A percentile compares a stretch with the other conserved stretches of the same genome.
Conservation (phyloP, 2,888 invertebrate species). For the Serripes groenlandicus region DNA sequence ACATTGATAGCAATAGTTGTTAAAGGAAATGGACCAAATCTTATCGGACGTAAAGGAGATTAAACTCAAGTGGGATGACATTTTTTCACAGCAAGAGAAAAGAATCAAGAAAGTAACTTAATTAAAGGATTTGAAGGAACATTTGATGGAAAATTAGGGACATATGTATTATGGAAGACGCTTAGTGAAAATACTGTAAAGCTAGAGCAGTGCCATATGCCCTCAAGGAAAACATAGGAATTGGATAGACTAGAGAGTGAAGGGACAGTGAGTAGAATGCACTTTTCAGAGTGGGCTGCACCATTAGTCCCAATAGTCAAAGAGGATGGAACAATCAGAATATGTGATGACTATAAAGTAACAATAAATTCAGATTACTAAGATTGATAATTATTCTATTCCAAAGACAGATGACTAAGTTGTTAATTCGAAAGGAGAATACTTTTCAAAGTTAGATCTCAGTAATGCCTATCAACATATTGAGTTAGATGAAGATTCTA, state of each 20-base stretch:
- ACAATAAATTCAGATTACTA: slow-evolving; percentile 1
- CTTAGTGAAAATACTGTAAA: background rate
- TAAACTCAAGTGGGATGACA: too few relatives aligned
- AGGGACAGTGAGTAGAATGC: slow-evolving; percentile 4
- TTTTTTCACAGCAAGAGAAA: background rate
- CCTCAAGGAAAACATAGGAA: slow-evolving; percentile 1
- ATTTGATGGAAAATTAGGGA: background rate
- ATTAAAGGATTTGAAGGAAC: background rate
- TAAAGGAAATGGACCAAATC: too few relatives aligned
- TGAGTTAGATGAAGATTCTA: slow-evolving; percentile 17
- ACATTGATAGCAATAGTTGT: background rate
- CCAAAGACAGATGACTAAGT: background rate
- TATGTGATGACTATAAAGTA: slow-evolving; percentile 12
- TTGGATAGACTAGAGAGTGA: slow-evolving; percentile 8
- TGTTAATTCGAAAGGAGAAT: slow-evolving; percentile 5
- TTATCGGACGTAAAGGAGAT: too few relatives aligned
- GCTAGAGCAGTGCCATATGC: background rate
- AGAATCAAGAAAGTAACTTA: background rate
- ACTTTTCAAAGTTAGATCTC: slow-evolving; percentile 24
- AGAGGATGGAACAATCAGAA: slow-evolving; percentile 6
- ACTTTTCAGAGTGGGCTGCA: slow-evolving; percentile 18
- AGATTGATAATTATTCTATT: slow-evolving; percentile 2
- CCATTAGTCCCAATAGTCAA: slow-evolving; percentile 20
- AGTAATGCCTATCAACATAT: slow-evolving; percentile 22
- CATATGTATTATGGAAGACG: background rate